These are phyloP conservation scores for Callyntrura guangdongensis DNA, from an alignment of 2,888 invertebrate genomes.

Conservation along the genomic window DNA sequence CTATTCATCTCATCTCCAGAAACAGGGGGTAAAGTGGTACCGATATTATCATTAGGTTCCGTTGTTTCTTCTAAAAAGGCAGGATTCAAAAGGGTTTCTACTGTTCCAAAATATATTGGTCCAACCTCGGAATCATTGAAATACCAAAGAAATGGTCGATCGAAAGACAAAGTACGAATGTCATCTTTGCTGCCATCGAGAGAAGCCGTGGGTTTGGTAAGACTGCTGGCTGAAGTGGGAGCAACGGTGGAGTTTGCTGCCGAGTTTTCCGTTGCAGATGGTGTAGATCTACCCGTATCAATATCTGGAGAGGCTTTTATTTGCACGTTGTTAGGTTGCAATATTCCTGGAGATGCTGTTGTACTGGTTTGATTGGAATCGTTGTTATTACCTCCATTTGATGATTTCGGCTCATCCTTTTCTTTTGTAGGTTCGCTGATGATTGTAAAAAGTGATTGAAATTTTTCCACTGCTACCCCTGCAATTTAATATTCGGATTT, in stretches of 20 bases:
- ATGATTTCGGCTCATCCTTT: conserved; percentile 1
- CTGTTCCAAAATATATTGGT: conserved; percentile 78
- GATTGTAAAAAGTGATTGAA: conserved; percentile 64
- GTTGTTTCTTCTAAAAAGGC: conserved; percentile 55
- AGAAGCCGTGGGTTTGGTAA: not conserved
- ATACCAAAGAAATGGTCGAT: conserved; percentile 79
- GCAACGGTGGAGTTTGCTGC: not conserved
- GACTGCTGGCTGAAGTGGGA: not conserved
- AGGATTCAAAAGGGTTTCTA: conserved; percentile 69
- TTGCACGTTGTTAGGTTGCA: not conserved
- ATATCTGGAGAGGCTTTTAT: not conserved
- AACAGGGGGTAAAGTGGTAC: conserved; percentile 45
- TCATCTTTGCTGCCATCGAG: not conserved
- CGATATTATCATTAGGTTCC: conserved; percentile 42
- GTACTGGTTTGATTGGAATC: not conserved
- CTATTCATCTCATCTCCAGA: conserved; percentile 17
- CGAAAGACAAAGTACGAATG: conserved; percentile 51
- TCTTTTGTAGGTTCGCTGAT: conserved; percentile 11
- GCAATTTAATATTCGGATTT: conserved; percentile 42
- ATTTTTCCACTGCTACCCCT: conserved; percentile 80
- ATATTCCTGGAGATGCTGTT: not conserved
- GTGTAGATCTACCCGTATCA: not conserved
- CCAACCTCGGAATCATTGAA: conserved; percentile 76
- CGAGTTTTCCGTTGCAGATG: not conserved
- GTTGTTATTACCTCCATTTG: not conserved